phyloP scores from a whole-genome alignment of 2,888 invertebrate genomes.

The Torymus tubicola region DNA sequence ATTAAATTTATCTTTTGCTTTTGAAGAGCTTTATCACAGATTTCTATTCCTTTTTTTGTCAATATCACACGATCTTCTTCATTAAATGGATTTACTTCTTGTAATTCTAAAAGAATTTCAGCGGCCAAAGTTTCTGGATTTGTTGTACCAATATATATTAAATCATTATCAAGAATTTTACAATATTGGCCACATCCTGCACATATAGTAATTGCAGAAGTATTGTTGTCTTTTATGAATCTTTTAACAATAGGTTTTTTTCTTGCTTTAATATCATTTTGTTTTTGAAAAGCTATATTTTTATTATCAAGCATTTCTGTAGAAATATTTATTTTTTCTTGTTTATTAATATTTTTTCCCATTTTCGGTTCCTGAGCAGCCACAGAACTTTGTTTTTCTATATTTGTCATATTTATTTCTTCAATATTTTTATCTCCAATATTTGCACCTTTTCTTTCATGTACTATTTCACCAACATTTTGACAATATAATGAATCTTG shows the following conservation, averaged over 20 bases:
- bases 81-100: slow-evolving; percentile 28
- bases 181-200: slow-evolving; percentile 36
- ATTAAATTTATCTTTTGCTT: slow-evolving; percentile 37
- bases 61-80: slow-evolving; percentile 36
- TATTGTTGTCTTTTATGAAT: background rate
- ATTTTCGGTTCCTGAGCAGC: background rate
- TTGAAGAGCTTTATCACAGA: slow-evolving; percentile 44
- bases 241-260: background rate
- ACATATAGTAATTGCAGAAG: slow-evolving; percentile 40
- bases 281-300: too few species aligned
- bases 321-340: slow-evolving; percentile 1
- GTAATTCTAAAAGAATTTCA: slow-evolving; percentile 48
- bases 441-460: background rate
- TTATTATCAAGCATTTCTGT: background rate
- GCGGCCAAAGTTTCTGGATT: slow-evolving; percentile 43
- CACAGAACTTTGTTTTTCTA: too few species aligned
- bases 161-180: slow-evolving; percentile 38
- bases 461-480: background rate
- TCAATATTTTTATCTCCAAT: background rate
- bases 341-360: background rate
- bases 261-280: background rate
- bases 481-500: too few species aligned
- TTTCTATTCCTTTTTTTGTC: slow-evolving; percentile 45
- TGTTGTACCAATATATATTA: slow-evolving; percentile 4
- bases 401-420: background rate